Evolutionary conservation across 2,113 vertebrate species (phyloP).

Genomic region (Microcebus tavaratra): DNA sequence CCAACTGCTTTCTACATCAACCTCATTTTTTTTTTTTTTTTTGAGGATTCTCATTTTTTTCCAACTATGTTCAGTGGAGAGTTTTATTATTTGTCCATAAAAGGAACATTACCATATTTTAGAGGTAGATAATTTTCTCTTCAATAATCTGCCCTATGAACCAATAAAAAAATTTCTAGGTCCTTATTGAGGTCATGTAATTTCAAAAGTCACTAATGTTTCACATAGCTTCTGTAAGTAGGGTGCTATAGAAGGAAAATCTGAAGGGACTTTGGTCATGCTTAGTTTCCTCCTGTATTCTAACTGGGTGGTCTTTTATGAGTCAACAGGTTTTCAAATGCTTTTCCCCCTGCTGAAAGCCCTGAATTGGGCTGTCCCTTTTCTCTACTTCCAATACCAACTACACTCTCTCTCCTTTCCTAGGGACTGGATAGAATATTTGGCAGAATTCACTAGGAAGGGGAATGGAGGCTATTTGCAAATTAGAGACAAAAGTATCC

Average conservation of each 20-base stretch:
- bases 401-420: background rate
- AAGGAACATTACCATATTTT: background rate
- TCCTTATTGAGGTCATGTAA: background rate
- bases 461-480: conserved; percentile 42
- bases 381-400: conserved; percentile 51
- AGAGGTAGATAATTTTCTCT: conserved; percentile 1
- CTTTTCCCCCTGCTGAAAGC: conserved; percentile 19
- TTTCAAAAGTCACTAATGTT: conserved; percentile 21
- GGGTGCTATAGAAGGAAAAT: background rate
- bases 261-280: conserved; percentile 38
- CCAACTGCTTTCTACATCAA: background rate
- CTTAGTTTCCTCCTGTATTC: conserved; percentile 52
- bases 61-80: background rate
- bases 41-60: conserved; percentile 13
- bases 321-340: conserved; percentile 61
- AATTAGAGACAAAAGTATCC: conserved; percentile 19
- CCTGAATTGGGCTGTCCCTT: conserved; percentile 48
- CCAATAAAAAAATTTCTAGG: background rate
- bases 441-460: conserved; percentile 41
- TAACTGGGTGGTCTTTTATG: conserved; percentile 58
- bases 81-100: conserved; percentile 14
- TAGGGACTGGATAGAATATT: conserved; percentile 1
- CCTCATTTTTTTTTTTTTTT: background rate
- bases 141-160: background rate
- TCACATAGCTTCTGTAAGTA: background rate